Conservation (phyloP, 2,797 vertebrate species). For the Oreochromis mossambicus region DNA sequence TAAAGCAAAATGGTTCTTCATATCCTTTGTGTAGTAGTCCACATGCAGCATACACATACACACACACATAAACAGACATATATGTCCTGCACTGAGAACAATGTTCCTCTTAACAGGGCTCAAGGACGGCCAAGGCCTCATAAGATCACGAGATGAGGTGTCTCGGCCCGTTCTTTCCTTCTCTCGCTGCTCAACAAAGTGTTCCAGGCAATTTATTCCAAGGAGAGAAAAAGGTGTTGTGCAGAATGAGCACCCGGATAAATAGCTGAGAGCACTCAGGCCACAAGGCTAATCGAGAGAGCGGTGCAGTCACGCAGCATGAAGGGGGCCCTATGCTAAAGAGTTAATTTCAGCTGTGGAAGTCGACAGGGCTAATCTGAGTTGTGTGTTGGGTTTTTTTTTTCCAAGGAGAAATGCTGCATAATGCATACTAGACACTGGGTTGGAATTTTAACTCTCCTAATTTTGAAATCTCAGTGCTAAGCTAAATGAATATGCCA, state of each 20-base stretch:
- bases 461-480: background rate
- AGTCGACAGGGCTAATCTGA: background rate
- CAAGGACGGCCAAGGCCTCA: constrained; percentile 35
- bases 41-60: background rate
- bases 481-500: constrained; percentile 16
- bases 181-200: background rate
- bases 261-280: constrained; percentile 31
- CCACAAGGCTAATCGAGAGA: constrained; percentile 41
- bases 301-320: constrained; percentile 1
- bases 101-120: constrained; percentile 18
- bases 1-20: background rate
- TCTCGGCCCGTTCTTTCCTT: background rate
- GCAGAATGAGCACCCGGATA: constrained; percentile 18
- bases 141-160: constrained; percentile 25
- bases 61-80: background rate
- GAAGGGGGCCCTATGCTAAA: constrained; percentile 1
- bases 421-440: background rate
- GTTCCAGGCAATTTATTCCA: constrained; percentile 45
- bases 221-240: constrained; percentile 41
- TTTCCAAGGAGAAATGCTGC: background rate
- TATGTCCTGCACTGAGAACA: background rate
- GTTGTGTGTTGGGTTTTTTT: background rate
- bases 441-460: background rate
- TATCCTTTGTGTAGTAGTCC: background rate
- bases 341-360: constrained; percentile 21